Conservation (phyloP, 2,888 invertebrate genomes). For the Netelia inedita region DNA sequence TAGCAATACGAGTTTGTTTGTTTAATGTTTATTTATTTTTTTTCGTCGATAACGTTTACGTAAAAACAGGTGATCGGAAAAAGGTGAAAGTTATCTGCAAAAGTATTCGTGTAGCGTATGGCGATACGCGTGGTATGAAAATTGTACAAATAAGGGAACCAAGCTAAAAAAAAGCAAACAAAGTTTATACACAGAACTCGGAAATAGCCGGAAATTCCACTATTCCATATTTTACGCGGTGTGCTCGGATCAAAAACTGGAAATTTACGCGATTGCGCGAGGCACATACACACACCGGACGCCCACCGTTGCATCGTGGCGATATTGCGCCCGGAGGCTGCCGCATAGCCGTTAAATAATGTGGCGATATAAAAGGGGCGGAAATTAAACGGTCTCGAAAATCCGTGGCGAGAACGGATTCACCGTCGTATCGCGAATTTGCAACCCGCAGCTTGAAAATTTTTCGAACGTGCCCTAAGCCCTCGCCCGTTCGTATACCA, state of each 20-base stretch:
- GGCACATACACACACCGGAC: background rate
- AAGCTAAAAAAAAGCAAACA: background rate
- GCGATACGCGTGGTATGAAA: no score
- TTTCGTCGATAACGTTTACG: no score
- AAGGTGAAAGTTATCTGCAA: no score
- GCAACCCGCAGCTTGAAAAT: constrained; percentile 60
- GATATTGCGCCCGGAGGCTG: constrained; percentile 51
- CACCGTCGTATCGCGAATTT: constrained; percentile 69
- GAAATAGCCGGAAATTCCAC: background rate
- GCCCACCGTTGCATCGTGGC: constrained; percentile 9
- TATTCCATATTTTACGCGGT: constrained; percentile 32
- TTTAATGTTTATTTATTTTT: no score
- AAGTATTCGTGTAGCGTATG: no score
- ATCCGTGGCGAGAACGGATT: constrained; percentile 63
- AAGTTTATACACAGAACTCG: background rate
- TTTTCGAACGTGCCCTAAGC: constrained; percentile 30
- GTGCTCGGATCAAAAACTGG: constrained; percentile 40
- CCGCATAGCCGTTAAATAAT: constrained; percentile 69
- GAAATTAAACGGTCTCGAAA: constrained; percentile 70
- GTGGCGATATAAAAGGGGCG: constrained; percentile 68
- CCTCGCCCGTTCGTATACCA: constrained; percentile 24
- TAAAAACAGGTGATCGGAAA: no score
- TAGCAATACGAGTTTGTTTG: no score
- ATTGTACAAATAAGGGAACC: no score
- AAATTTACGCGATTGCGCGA: constrained; percentile 48